Evolutionary conservation across 2,797 vertebrate genomes (phyloP).

Genomic region (Rhabdomys pumilio): DNA sequence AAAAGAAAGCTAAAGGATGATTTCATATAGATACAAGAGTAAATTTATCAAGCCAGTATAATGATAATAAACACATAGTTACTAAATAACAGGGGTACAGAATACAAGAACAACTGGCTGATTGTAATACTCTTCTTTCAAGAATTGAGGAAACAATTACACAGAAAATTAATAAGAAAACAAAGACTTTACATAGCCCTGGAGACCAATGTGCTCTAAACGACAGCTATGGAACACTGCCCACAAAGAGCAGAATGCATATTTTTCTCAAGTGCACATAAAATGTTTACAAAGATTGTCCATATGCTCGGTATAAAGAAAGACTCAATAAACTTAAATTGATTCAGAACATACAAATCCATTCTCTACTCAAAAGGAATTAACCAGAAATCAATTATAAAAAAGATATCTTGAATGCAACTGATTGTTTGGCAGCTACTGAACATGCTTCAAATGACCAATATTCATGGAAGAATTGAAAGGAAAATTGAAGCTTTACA

Average conservation of each 20-base stretch:
- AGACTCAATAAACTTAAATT: conserved; percentile 47
- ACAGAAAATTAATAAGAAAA: neutral
- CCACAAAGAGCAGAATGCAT: neutral
- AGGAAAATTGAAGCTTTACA: neutral
- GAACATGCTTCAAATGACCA: conserved; percentile 5
- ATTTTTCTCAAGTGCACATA: conserved; percentile 34
- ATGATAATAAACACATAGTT: neutral
- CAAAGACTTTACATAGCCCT: neutral
- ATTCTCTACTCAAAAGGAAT: conserved; percentile 26
- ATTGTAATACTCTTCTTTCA: neutral
- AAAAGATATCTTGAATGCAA: conserved; percentile 44
- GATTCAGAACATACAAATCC: neutral
- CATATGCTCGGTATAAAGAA: conserved; percentile 56
- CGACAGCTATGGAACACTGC: neutral
- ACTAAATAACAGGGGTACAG: neutral
- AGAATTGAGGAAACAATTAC: neutral
- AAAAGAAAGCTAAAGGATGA: neutral
- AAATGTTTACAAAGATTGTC: conserved; percentile 55
- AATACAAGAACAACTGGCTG: neutral
- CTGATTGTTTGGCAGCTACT: conserved; percentile 35
- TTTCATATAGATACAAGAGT: neutral
- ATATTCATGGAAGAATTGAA: conserved; percentile 21
- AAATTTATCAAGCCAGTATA: neutral
- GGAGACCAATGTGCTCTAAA: neutral
- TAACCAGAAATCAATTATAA: conserved; percentile 31